Evolutionary conservation across 2,888 invertebrate genomes (phyloP).

Genomic region (Microplitis manilae): DNA sequence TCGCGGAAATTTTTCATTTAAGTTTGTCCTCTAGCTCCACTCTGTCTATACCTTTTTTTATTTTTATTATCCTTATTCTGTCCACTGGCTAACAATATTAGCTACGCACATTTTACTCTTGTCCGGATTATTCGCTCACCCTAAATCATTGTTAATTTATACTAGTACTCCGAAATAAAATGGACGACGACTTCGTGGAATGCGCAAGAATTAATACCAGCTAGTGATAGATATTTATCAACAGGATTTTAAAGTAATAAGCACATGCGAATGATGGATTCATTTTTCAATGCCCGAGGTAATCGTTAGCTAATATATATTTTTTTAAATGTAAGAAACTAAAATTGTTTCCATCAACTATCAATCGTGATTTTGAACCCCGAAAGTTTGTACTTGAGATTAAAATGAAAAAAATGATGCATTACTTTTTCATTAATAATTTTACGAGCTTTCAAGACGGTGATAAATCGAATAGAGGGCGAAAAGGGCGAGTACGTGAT

Average conservation of each 20-base stretch:
- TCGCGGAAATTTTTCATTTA: conserved; percentile 16
- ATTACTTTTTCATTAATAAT: neutral
- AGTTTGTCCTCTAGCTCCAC: neutral
- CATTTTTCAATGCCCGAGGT: too few species aligned
- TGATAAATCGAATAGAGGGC: neutral
- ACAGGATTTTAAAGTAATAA: too few species aligned
- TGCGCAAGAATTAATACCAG: too few species aligned
- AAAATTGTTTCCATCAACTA: neutral
- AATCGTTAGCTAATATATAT: too few species aligned
- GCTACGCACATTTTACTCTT: conserved; percentile 15
- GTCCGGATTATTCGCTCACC: neutral
- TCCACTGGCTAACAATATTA: neutral
- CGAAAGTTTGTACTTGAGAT: neutral
- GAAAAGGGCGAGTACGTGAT: neutral
- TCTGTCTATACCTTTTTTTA: conserved; percentile 4
- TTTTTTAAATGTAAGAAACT: too few species aligned
- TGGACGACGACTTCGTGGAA: neutral
- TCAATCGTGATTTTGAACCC: neutral
- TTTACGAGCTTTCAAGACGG: neutral
- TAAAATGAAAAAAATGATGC: neutral
- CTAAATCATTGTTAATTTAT: neutral
- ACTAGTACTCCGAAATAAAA: neutral
- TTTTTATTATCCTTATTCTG: conserved; percentile 1
- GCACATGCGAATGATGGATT: too few species aligned
- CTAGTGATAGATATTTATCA: too few species aligned